Base-by-base conservation (phyloP, 2,113 vertebrate genomes). In the Ammodytes marinus region DNA sequence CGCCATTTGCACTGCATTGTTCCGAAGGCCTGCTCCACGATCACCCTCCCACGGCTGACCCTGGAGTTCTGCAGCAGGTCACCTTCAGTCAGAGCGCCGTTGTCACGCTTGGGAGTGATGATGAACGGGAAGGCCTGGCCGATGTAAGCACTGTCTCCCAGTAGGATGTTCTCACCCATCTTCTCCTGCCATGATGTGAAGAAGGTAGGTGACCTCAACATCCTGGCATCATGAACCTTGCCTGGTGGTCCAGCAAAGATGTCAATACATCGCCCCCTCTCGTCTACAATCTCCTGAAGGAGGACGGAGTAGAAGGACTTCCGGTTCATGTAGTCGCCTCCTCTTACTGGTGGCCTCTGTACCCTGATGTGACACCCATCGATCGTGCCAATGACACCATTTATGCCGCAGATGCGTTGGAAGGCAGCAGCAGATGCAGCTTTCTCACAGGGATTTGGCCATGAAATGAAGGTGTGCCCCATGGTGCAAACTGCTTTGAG, bases 131-230 rank as follows among this genome's bases (percentile, higher is more conserved):
- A 57, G 40, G 40, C 69, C 39, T 35, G 54, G 27, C 40, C 69
- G 47, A 58, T 58, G 49, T 42, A 69, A 42, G 40, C 14, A 17
- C 50, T 17, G 50, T 52, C 15, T 52, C 50, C 50, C 50, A 52
- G 50, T 6, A 52, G 17, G 50, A 1, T 17, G 50, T 52, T 6
- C 6, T 52, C 2, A 0, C 57, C 35, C 58, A 42, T 42, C 35
- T 74, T 74, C 58, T 74, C 46, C 37, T 74, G 55, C 45, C 43
- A 39, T 50, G 55, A 49, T 73, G 35, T 19, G 45, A n/a, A 19
- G 57, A 73, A 50, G 46, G n/a, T 10, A 5, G 70, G 50, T 5
- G 70, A 27, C 27, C 57, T 61, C 45, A 73, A 40, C 70, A 60
- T 61, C 35, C 45, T 73, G 57, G 57, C 70, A 73, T 50, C 15